Conservation (phyloP, 2,113 vertebrate species). For the Apodemus sylvaticus region DNA sequence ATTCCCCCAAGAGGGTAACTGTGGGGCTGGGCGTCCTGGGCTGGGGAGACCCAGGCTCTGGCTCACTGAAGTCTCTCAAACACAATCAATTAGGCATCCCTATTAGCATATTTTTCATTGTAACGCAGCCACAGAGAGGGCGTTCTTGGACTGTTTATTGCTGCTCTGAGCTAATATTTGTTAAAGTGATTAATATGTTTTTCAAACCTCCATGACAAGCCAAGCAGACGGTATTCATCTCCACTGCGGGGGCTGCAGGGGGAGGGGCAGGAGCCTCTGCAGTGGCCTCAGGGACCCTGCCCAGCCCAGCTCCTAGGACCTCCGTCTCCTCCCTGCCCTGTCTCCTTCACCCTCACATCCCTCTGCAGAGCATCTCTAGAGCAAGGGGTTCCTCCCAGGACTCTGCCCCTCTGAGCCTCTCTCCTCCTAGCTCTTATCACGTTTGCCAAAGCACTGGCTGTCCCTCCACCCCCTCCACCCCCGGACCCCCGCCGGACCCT, state of each 20-base stretch:
- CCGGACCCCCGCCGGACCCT: neutral
- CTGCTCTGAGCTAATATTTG: conserved; percentile 86
- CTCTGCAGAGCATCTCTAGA: neutral
- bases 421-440: neutral
- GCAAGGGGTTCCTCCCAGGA: fast-evolving
- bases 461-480: neutral
- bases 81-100: conserved; percentile 84
- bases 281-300: neutral
- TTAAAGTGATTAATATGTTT: conserved; percentile 89
- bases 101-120: conserved; percentile 87
- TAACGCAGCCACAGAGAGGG: conserved; percentile 82
- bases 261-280: neutral
- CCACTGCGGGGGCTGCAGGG: neutral
- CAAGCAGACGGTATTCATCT: conserved; percentile 84
- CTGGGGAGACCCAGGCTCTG: conserved; percentile 61
- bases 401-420: neutral
- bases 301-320: fast-evolving
- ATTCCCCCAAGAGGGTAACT: neutral
- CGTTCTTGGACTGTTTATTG: conserved; percentile 84
- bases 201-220: conserved; percentile 86
- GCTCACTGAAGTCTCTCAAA: conserved; percentile 85
- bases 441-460: neutral
- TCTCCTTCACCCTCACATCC: neutral
- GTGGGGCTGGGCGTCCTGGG: neutral
- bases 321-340: neutral